These are phyloP conservation scores for Heptranchias perlo DNA, from an alignment of 2,113 vertebrate genomes.

Conservation along the genomic window DNA sequence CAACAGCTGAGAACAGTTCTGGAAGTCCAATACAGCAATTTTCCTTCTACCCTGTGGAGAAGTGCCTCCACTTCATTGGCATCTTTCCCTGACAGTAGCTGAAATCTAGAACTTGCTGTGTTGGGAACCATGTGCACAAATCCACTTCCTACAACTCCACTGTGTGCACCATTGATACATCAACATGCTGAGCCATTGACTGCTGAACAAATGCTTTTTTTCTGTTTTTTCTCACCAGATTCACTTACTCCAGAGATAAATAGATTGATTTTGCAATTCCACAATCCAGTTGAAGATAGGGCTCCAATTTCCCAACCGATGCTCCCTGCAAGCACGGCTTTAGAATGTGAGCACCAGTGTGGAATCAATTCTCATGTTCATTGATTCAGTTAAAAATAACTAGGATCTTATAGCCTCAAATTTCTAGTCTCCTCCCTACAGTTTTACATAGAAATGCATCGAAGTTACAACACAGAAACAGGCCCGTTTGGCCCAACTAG, in stretches of 20 bases:
- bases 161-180: background rate
- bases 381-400: background rate
- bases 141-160: background rate
- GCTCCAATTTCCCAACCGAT: background rate
- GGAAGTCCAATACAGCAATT: background rate
- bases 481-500: background rate
- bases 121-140: background rate
- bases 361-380: background rate
- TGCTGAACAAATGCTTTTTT: background rate
- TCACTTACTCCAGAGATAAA: background rate
- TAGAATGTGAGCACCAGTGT: background rate
- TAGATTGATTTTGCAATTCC: background rate
- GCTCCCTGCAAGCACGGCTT: no score
- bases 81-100: background rate
- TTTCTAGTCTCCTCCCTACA: background rate
- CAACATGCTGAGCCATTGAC: background rate
- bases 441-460: background rate
- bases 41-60: background rate
- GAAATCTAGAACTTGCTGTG: background rate
- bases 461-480: background rate
- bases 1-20: background rate
- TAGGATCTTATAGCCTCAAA: background rate
- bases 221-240: background rate
- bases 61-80: no score
- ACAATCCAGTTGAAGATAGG: background rate